Conservation (phyloP, 2,797 vertebrate genomes). For the Coregonus suidteri region DNA sequence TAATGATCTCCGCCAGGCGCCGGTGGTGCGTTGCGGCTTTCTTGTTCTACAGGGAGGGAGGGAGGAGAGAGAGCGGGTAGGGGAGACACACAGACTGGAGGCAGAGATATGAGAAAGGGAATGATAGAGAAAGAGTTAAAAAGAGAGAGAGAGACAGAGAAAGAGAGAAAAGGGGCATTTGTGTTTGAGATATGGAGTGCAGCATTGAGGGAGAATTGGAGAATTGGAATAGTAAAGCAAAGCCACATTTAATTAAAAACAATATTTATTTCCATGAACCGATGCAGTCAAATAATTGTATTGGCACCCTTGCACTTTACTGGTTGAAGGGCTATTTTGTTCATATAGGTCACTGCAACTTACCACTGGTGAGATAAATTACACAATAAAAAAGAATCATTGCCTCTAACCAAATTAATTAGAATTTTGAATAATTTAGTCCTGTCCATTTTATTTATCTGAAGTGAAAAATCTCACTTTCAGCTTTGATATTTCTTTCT, state of each 20-base stretch:
- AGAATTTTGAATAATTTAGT: no score
- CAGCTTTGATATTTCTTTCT: no score
- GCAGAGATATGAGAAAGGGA: neutral
- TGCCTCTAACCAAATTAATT: no score
- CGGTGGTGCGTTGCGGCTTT: constrained; percentile 54
- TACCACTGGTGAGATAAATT: no score
- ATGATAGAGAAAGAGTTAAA: neutral
- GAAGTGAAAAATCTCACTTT: no score
- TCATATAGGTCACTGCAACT: no score
- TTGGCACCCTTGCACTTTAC: no score
- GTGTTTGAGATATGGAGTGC: constrained; percentile 58
- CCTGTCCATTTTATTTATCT: no score
- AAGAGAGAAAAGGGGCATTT: neutral
- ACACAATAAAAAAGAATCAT: no score
- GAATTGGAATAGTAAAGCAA: constrained; percentile 63
- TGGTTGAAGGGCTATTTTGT: no score
- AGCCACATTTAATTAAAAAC: constrained; percentile 63
- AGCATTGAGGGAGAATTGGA: constrained; percentile 64
- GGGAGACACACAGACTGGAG: neutral
- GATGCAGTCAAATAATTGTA: no score
- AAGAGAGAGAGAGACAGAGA: neutral
- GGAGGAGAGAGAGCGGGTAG: constrained; percentile 6
- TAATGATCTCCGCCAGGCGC: constrained; percentile 58
- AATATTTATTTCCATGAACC: constrained; percentile 46
- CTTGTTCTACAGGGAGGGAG: constrained; percentile 42